These are phyloP conservation scores for Formica exsecta DNA, from an alignment of 1,140 invertebrate species.

Conservation along the genomic window DNA sequence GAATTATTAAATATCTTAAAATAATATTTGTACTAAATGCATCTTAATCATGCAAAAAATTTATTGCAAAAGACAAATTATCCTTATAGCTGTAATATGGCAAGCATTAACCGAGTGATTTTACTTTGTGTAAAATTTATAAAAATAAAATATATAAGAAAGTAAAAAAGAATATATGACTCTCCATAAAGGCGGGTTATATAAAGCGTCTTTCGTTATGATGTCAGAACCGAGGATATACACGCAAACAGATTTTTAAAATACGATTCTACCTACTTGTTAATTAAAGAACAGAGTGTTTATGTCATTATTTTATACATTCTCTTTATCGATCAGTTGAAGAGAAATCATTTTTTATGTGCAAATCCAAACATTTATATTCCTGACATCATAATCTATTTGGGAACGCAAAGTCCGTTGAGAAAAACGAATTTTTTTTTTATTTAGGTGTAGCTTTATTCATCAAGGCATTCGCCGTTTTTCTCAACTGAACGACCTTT, in stretches of 20 bases:
- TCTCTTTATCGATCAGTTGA: not conserved
- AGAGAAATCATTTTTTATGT: not conserved
- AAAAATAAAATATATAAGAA: constrained; percentile 41
- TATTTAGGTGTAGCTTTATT: too few relatives aligned
- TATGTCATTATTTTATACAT: constrained; percentile 12
- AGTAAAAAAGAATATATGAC: constrained; percentile 14
- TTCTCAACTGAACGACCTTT: too few relatives aligned
- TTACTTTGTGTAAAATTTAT: constrained; percentile 34
- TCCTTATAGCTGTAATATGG: not conserved
- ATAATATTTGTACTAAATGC: constrained; percentile 38
- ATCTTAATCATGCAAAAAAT: constrained; percentile 31
- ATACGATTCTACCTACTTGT: not conserved
- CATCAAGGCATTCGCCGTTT: too few relatives aligned
- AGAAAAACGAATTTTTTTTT: too few relatives aligned
- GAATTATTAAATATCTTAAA: not conserved
- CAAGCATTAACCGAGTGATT: not conserved
- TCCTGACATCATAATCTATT: constrained; percentile 23
- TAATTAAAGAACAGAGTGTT: not conserved
- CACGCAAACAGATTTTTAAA: not conserved
- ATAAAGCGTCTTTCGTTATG: constrained; percentile 3
- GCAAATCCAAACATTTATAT: not conserved
- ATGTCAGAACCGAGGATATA: not conserved
- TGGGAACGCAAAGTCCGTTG: too few relatives aligned
- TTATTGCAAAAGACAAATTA: constrained; percentile 22
- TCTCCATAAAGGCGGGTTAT: not conserved